Conservation (phyloP, 2,797 vertebrate species). For the Rachycentron canadum region DNA sequence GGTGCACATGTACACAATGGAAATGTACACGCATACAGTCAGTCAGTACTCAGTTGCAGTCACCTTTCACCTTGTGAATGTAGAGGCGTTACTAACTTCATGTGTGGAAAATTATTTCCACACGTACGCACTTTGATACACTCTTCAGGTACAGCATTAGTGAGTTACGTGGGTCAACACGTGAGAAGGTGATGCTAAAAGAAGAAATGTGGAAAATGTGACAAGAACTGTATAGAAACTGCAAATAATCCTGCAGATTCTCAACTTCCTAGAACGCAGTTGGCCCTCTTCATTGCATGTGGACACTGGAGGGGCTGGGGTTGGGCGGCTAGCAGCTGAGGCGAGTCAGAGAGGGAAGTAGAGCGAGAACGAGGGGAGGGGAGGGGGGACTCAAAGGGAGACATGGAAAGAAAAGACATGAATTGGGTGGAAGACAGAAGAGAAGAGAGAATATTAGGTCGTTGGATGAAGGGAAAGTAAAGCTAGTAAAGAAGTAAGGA, state of each 20-base stretch:
- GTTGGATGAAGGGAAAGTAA: conserved; percentile 57
- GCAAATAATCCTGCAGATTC: background rate
- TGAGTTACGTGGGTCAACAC: conserved; percentile 17
- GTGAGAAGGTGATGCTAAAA: conserved; percentile 20
- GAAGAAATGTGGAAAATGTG: conserved; percentile 61
- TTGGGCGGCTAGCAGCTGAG: background rate
- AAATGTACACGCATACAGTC: background rate
- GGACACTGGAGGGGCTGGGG: conserved; percentile 15
- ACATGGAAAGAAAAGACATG: conserved; percentile 33
- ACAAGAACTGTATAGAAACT: conserved; percentile 23
- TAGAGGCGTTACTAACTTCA: conserved; percentile 22
- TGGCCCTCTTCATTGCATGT: conserved; percentile 4
- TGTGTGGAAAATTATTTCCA: background rate
- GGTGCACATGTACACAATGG: conserved; percentile 17
- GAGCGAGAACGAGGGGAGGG: conserved; percentile 20
- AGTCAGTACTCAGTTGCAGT: background rate
- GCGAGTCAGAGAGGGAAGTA: conserved; percentile 20
- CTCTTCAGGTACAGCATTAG: conserved; percentile 3
- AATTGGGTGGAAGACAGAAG: conserved; percentile 23
- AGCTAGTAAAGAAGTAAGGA: conserved; percentile 52
- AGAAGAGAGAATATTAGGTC: conserved; percentile 31
- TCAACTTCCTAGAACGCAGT: conserved; percentile 9
- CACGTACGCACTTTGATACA: background rate
- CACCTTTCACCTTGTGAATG: conserved; percentile 3
- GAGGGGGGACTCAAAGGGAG: conserved; percentile 25